These are phyloP conservation scores for Gorilla gorilla DNA, from an alignment of 2,113 vertebrate species.

Conservation along the genomic window DNA sequence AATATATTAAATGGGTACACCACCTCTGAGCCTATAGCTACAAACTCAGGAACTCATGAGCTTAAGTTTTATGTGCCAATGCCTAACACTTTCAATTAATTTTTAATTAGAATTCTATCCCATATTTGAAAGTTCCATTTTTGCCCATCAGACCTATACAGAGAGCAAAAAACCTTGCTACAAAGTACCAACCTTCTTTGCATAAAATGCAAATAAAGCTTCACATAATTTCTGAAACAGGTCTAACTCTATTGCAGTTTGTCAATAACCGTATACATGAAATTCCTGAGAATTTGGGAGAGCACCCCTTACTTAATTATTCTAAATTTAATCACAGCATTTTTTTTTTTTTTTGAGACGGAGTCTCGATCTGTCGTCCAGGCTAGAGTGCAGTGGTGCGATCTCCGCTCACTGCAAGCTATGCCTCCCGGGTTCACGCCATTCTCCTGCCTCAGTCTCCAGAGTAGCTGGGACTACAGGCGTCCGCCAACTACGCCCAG, in stretches of 20 bases:
- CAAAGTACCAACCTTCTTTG: background rate
- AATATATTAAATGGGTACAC: background rate
- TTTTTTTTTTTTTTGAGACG: background rate
- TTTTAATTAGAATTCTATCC: background rate
- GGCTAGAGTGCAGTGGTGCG: too few species aligned
- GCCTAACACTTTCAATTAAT: background rate
- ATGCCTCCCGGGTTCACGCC: too few species aligned
- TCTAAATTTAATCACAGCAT: background rate
- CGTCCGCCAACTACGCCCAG: too few species aligned
- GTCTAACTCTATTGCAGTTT: background rate
- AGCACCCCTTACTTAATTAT: background rate
- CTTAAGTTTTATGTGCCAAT: background rate
- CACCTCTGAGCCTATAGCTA: background rate
- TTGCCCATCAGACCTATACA: background rate
- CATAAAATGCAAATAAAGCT: conserved; percentile 34
- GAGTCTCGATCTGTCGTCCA: too few species aligned
- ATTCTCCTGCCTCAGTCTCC: too few species aligned
- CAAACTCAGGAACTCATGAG: background rate
- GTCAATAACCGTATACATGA: background rate
- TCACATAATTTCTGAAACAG: background rate
- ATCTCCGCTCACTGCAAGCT: too few species aligned
- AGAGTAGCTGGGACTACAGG: too few species aligned
- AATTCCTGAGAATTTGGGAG: background rate
- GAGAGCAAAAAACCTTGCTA: background rate
- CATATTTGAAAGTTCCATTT: background rate